These are phyloP conservation scores for Cathartes aura DNA, from an alignment of 2,113 vertebrate species.

Conservation along the genomic window DNA sequence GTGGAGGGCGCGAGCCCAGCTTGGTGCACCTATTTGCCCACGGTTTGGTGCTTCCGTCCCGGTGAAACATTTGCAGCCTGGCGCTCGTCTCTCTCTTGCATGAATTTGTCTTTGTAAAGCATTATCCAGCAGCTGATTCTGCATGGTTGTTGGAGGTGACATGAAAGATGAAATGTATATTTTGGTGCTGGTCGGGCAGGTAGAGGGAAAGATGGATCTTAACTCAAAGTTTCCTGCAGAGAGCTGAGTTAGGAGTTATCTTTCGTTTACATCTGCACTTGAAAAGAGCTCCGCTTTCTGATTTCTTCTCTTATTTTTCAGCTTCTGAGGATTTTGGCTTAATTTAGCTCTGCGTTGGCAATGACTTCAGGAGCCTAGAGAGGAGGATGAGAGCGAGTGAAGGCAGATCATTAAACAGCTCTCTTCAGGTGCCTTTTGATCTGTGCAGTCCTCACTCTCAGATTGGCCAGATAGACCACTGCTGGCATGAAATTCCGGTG, in stretches of 20 bases:
- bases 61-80: fast-evolving
- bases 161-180: fast-evolving
- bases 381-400: background rate
- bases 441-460: background rate
- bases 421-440: background rate
- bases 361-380: background rate
- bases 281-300: background rate
- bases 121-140: background rate
- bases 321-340: background rate
- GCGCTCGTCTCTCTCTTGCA: fast-evolving
- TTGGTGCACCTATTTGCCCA: fast-evolving
- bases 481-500: no score
- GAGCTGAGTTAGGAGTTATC: background rate
- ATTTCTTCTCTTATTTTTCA: background rate
- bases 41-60: fast-evolving
- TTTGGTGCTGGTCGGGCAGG: background rate
- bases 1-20: fast-evolving
- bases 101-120: background rate
- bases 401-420: background rate
- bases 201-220: background rate
- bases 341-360: background rate
- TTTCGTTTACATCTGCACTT: fast-evolving
- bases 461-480: background rate
- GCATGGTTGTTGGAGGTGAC: background rate
- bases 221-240: background rate